Conservation (phyloP, 2,797 vertebrate species). For the Pseudocheirus occidentalis region DNA sequence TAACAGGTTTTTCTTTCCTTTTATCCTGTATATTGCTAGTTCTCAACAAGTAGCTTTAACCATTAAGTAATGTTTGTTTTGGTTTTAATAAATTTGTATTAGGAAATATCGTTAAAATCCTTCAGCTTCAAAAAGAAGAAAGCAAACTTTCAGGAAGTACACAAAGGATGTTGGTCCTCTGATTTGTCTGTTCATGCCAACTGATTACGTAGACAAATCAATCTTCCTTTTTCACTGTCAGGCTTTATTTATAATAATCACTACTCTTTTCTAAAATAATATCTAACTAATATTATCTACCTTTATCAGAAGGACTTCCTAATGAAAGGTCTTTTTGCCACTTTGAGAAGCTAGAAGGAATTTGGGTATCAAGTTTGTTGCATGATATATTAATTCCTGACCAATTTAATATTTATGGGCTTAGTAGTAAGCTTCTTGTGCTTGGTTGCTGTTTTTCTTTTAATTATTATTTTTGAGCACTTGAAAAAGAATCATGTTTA, state of each 20-base stretch:
- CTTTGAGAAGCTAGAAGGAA: background rate
- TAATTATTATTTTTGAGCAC: background rate
- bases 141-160: background rate
- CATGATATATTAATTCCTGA: background rate
- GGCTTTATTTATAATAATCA: slow-evolving; percentile 11
- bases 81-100: slow-evolving; percentile 39
- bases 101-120: slow-evolving; percentile 14
- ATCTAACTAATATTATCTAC: background rate
- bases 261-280: background rate
- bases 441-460: background rate
- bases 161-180: background rate
- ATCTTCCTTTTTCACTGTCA: background rate
- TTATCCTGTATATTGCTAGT: background rate
- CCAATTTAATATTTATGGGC: slow-evolving; percentile 6
- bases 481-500: background rate
- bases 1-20: background rate
- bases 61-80: slow-evolving; percentile 13
- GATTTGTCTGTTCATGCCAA: background rate
- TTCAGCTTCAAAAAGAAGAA: slow-evolving; percentile 31
- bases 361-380: background rate
- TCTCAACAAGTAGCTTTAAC: background rate
- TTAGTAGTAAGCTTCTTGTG: slow-evolving; percentile 28
- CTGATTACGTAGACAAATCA: background rate
- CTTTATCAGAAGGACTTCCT: background rate
- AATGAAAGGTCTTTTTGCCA: background rate